These are phyloP conservation scores for Orchestia grillus DNA, from an alignment of 1,140 invertebrate genomes.

Conservation along the genomic window DNA sequence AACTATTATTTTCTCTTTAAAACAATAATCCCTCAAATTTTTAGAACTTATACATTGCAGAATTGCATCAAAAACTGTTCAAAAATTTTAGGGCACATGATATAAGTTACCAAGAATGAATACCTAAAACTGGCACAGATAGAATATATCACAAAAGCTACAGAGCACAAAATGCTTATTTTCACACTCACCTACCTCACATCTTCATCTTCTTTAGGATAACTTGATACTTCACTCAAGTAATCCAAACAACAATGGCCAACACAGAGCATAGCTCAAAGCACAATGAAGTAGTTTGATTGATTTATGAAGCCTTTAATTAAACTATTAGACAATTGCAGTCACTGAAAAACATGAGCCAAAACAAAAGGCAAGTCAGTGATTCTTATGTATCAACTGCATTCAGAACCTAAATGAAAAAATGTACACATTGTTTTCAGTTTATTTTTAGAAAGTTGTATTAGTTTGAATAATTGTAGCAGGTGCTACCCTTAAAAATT, in stretches of 20 bases:
- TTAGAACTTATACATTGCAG: too few species aligned
- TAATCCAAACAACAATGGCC: slow-evolving; percentile 38
- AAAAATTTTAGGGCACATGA: too few species aligned
- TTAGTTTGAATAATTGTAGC: background rate
- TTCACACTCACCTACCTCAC: slow-evolving; percentile 18
- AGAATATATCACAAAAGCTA: background rate
- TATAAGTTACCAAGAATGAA: too few species aligned
- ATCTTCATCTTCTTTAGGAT: slow-evolving; percentile 35
- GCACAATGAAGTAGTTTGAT: background rate
- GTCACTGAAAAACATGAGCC: background rate
- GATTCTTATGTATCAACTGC: background rate
- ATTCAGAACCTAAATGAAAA: background rate
- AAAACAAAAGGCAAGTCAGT: background rate
- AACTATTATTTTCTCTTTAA: too few species aligned
- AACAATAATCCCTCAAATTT: too few species aligned
- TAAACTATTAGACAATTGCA: background rate
- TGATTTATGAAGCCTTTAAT: background rate
- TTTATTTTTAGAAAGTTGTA: background rate
- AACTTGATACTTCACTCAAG: background rate
- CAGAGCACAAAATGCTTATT: background rate
- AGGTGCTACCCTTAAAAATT: too few species aligned
- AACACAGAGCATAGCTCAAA: slow-evolving; percentile 21
- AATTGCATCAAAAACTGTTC: too few species aligned
- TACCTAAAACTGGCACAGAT: too few species aligned
- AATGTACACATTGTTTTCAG: background rate